phyloP scores from a whole-genome alignment of 1,140 invertebrate species.

The Drosophila navojoa region DNA sequence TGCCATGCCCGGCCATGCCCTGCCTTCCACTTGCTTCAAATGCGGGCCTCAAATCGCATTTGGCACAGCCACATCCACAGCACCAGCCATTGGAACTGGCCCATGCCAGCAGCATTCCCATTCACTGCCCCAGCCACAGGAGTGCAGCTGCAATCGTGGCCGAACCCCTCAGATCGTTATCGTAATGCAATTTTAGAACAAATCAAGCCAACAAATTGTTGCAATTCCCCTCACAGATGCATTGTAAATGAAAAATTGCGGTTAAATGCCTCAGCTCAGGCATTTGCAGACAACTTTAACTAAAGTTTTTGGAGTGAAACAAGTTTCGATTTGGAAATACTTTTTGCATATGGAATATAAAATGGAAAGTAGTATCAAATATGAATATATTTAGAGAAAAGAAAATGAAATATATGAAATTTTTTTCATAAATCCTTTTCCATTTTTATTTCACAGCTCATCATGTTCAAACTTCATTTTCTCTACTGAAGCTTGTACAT shows the following conservation, averaged over 20 bases:
- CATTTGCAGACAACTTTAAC: not conserved
- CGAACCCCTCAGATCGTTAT: slow-evolving; percentile 52
- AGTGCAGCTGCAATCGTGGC: not conserved
- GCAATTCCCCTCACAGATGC: slow-evolving; percentile 22
- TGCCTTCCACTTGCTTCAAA: slow-evolving; percentile 1
- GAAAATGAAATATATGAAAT: too few relatives aligned
- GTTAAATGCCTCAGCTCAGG: slow-evolving; percentile 15
- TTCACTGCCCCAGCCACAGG: slow-evolving; percentile 3
- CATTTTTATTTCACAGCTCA: too few relatives aligned
- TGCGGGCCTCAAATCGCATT: slow-evolving; percentile 54
- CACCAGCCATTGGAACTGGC: slow-evolving; percentile 3
- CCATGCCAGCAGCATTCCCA: not conserved
- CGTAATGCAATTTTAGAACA: slow-evolving; percentile 66
- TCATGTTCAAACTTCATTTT: too few relatives aligned
- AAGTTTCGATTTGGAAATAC: too few relatives aligned
- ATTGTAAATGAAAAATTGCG: slow-evolving; percentile 45
- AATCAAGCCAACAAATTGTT: slow-evolving; percentile 68
- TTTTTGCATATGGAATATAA: too few relatives aligned
- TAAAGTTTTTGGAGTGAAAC: not conserved
- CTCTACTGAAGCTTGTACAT: too few relatives aligned
- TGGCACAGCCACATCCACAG: slow-evolving; percentile 10
- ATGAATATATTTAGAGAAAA: too few relatives aligned
- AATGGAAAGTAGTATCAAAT: too few relatives aligned
- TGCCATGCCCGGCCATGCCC: not conserved
- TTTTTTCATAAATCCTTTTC: too few relatives aligned